A percentile compares a stretch with the other conserved stretches of the same genome.
These are phyloP conservation scores for Aptenodytes patagonicus DNA, from an alignment of 2,113 vertebrate species.

Conservation along the genomic window DNA sequence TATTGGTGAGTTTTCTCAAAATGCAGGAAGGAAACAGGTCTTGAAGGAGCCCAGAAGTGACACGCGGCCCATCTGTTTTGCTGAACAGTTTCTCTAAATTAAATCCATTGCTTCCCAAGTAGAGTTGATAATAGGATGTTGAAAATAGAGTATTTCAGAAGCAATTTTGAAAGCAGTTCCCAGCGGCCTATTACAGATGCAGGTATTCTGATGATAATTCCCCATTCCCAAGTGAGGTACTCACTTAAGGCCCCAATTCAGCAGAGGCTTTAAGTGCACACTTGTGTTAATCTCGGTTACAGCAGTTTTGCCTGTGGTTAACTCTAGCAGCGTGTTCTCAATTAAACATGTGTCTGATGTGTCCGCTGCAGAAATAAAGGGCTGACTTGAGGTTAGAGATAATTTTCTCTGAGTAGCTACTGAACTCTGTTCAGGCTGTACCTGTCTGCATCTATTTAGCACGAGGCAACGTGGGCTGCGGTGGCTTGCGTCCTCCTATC, in stretches of 20 bases:
- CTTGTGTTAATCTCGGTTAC: background rate
- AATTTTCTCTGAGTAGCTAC: slow-evolving; percentile 2
- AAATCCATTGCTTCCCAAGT: slow-evolving; percentile 14
- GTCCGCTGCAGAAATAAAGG: slow-evolving; percentile 26
- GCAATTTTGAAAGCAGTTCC: background rate
- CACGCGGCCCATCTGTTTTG: slow-evolving; percentile 5
- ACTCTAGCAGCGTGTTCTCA: background rate
- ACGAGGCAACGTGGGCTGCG: accelerated
- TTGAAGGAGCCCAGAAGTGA: background rate
- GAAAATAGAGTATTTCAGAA: slow-evolving; percentile 27
- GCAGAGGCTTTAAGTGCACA: background rate
- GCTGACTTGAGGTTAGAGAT: slow-evolving; percentile 12
- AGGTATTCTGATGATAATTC: background rate
- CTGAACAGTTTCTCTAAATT: slow-evolving; percentile 15
- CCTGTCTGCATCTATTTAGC: background rate
- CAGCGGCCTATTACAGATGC: background rate
- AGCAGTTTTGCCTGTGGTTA: slow-evolving; percentile 38
- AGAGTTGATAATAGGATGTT: background rate
- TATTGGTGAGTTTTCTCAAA: slow-evolving; percentile 11
- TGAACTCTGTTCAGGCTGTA: background rate
- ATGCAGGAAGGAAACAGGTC: background rate
- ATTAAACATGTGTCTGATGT: slow-evolving; percentile 2
- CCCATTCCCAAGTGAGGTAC: background rate
- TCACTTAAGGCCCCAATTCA: background rate
- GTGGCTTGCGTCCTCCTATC: background rate